Percentiles rank a stretch among this genome's conserved stretches.
Conservation (phyloP, 2,888 invertebrate species). For the Erannis defoliaria region DNA sequence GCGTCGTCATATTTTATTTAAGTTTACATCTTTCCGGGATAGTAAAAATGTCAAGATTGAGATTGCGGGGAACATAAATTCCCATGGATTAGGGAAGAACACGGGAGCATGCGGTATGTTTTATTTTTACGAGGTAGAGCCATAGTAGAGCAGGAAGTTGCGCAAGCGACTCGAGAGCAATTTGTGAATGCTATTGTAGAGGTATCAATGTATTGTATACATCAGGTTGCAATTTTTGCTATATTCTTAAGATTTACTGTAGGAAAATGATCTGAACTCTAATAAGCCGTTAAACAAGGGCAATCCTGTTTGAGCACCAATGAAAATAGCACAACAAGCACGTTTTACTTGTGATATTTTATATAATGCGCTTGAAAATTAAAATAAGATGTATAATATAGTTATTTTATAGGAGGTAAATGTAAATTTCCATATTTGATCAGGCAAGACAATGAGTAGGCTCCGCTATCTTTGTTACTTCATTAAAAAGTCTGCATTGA, state of each 20-base stretch:
- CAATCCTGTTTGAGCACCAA: too few species aligned
- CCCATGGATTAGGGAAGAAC: constrained; percentile 30
- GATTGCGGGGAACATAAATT: constrained; percentile 32
- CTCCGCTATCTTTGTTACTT: constrained; percentile 17
- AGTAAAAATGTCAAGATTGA: constrained; percentile 30
- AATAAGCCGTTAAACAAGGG: too few species aligned
- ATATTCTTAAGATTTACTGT: neutral
- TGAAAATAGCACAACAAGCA: too few species aligned
- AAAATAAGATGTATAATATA: neutral
- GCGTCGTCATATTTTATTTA: constrained; percentile 26
- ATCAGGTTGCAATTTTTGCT: constrained; percentile 1
- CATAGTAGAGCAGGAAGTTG: constrained; percentile 23
- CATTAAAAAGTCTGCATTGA: constrained; percentile 31
- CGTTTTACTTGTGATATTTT: neutral
- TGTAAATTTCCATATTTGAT: constrained; percentile 14
- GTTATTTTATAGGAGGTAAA: too few species aligned
- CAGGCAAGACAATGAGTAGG: constrained; percentile 18
- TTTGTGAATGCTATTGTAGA: constrained; percentile 7
- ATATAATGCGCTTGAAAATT: neutral
- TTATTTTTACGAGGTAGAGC: constrained; percentile 22
- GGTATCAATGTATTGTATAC: too few species aligned
- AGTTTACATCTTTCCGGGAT: constrained; percentile 34
- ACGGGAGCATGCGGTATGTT: constrained; percentile 25
- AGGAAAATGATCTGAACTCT: too few species aligned
- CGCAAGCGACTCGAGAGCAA: constrained; percentile 14